Percentiles rank a stretch among this genome's conserved stretches.
These are phyloP conservation scores for Griposia aprilina DNA, from an alignment of 2,888 invertebrate species.

Conservation along the genomic window DNA sequence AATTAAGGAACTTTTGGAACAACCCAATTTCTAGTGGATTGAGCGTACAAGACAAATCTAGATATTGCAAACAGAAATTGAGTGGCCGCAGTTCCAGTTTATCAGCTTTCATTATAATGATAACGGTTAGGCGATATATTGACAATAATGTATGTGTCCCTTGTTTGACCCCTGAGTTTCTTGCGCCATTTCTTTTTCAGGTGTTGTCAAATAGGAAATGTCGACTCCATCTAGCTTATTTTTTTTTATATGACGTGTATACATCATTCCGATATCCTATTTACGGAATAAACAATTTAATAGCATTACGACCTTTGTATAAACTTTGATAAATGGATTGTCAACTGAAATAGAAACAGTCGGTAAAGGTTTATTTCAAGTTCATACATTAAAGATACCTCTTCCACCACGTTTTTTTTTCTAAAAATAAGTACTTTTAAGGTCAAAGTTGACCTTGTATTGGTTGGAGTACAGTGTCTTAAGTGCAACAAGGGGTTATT, in stretches of 20 bases:
- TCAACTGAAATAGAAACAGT: constrained; percentile 10
- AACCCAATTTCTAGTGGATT: background rate
- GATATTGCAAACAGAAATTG: background rate
- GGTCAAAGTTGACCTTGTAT: constrained; percentile 9
- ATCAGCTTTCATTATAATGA: background rate
- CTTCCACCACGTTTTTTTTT: background rate
- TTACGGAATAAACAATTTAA: background rate
- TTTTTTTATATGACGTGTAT: background rate
- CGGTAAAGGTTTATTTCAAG: constrained; percentile 14
- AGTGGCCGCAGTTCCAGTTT: background rate
- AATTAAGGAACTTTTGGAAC: background rate
- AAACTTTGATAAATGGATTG: constrained; percentile 15
- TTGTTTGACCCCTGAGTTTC: background rate
- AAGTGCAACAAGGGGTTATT: constrained; percentile 36
- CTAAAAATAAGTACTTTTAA: constrained; percentile 13
- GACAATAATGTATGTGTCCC: background rate
- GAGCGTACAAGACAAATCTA: background rate
- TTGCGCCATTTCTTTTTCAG: background rate
- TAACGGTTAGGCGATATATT: background rate
- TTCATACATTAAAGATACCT: constrained; percentile 9
- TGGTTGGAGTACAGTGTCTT: background rate
- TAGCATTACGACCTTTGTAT: background rate
- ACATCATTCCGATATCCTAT: background rate
- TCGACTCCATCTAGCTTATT: background rate
- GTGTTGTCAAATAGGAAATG: background rate